phyloP scores from a whole-genome alignment of 2,113 vertebrate genomes.

The Azemiops feae region DNA sequence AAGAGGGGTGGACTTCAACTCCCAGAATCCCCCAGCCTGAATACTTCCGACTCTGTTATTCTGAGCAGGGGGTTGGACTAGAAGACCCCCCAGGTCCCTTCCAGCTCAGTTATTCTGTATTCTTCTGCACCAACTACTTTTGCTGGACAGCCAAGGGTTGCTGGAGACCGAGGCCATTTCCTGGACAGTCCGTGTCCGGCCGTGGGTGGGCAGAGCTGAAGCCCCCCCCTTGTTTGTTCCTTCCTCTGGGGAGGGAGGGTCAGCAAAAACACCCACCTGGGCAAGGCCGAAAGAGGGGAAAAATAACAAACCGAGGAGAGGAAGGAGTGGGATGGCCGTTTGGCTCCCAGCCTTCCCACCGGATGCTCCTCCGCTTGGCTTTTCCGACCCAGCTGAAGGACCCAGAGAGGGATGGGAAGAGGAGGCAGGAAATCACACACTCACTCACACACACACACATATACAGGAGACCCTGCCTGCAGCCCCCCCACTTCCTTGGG shows the following conservation, averaged over 20 bases:
- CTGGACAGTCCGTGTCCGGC: background rate
- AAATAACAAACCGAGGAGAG: background rate
- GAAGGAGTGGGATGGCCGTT: background rate
- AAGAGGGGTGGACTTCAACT: no score
- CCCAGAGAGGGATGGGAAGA: background rate
- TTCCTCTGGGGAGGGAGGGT: background rate
- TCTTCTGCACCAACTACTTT: background rate
- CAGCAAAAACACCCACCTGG: background rate
- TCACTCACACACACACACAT: no score
- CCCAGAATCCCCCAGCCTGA: no score
- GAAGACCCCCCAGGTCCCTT: background rate
- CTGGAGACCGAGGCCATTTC: background rate
- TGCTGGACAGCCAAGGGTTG: background rate
- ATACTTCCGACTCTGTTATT: no score
- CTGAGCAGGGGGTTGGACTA: background rate
- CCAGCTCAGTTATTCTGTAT: background rate
- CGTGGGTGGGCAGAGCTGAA: background rate
- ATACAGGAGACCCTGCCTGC: background rate
- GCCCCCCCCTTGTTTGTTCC: background rate
- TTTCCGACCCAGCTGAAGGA: background rate
- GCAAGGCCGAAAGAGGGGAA: background rate
- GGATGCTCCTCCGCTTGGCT: background rate
- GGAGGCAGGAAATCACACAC: background rate
- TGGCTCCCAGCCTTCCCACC: background rate
- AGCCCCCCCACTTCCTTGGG: background rate